phyloP scores from a whole-genome alignment of 1,140 invertebrate species.

The Lordiphosa stackelbergi region DNA sequence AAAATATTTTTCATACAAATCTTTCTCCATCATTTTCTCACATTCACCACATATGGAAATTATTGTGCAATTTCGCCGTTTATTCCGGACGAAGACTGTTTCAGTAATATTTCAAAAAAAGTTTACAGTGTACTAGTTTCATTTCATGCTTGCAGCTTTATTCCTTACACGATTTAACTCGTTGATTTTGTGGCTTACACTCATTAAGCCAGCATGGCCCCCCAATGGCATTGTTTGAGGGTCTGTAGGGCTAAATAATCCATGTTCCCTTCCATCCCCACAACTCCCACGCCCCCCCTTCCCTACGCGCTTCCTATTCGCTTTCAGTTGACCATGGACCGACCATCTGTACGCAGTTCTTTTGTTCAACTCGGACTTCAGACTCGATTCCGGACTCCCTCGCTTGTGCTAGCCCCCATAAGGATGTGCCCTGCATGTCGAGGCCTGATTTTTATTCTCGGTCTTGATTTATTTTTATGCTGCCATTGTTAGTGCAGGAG shows the following conservation, averaged over 20 bases:
- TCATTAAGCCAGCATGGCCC: conserved; percentile 61
- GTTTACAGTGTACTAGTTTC: not conserved
- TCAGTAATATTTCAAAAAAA: too few species aligned
- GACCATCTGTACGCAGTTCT: conserved; percentile 22
- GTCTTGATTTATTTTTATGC: conserved; percentile 57
- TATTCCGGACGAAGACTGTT: too few species aligned
- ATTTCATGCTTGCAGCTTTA: conserved; percentile 36
- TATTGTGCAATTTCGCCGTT: too few species aligned
- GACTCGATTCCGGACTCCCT: conserved; percentile 9
- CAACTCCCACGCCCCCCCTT: not conserved
- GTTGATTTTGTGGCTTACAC: conserved; percentile 70
- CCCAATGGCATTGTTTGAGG: conserved; percentile 37
- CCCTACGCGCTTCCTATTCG: not conserved
- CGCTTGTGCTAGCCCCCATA: conserved; percentile 1
- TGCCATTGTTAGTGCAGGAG: conserved; percentile 22
- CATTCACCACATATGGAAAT: too few species aligned
- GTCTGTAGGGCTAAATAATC: conserved; percentile 9
- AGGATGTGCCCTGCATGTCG: conserved; percentile 55
- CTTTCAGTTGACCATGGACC: conserved; percentile 9
- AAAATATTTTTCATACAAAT: too few species aligned
- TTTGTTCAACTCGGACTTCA: conserved; percentile 25
- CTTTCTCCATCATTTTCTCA: too few species aligned
- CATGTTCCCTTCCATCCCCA: not conserved
- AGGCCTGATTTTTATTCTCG: conserved; percentile 57
- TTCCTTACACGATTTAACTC: conserved; percentile 66